phyloP scores from a whole-genome alignment of 2,888 invertebrate species.

The Morinoia aosen region DNA sequence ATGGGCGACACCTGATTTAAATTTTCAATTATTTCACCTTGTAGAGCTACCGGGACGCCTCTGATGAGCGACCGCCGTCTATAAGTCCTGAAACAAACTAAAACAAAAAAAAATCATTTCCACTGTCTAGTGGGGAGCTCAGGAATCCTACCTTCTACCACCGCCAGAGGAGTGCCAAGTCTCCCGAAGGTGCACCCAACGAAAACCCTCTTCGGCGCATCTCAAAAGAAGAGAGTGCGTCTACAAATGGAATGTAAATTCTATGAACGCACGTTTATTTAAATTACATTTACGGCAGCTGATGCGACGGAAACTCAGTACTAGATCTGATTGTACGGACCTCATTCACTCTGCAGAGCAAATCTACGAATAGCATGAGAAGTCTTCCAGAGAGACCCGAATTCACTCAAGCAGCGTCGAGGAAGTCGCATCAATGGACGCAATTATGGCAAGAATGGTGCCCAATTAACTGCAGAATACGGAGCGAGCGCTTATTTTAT shows the following conservation, averaged over 20 bases:
- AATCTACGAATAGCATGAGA: background rate
- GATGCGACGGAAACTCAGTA: background rate
- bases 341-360: background rate
- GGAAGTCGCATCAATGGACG: slow-evolving; percentile 9
- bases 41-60: background rate
- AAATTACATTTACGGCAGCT: background rate
- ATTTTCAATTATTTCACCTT: background rate
- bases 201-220: background rate
- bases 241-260: background rate
- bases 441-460: background rate
- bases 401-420: slow-evolving; percentile 12
- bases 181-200: background rate
- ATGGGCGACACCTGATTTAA: background rate
- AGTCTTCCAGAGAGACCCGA: background rate
- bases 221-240: background rate
- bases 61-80: background rate
- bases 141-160: background rate
- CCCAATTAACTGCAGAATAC: slow-evolving; percentile 12
- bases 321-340: background rate
- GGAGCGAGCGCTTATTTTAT: background rate
- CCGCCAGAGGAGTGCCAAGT: background rate
- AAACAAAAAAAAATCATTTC: too few species aligned
- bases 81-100: too few species aligned
- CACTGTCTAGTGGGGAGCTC: too few species aligned
- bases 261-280: background rate